Evolutionary conservation across 2,113 vertebrate species (phyloP).

Genomic region (Dendropsophus ebraccatus): DNA sequence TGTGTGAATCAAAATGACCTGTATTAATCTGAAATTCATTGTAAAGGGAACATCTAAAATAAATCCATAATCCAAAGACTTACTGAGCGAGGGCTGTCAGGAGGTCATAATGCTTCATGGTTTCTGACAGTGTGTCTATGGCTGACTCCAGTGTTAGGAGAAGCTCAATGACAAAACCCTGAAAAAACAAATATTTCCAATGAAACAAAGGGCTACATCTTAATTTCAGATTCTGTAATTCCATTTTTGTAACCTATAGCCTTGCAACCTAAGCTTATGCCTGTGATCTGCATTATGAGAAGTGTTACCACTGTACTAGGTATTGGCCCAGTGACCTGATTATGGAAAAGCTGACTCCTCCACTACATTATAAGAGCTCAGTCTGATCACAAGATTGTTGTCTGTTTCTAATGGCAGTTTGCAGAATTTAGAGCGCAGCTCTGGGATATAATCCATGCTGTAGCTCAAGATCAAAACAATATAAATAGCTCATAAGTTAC

Average conservation of each 20-base stretch:
- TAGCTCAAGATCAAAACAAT: not conserved
- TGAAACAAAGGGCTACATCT: not conserved
- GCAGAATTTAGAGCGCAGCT: not conserved
- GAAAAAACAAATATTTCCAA: not conserved
- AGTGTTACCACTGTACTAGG: not conserved
- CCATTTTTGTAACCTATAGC: too few species aligned
- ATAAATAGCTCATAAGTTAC: too few species aligned
- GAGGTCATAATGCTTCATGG: slow-evolving; percentile 94
- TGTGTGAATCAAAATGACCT: not conserved
- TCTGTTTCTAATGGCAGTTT: not conserved
- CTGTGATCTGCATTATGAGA: not conserved
- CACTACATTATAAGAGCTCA: too few species aligned
- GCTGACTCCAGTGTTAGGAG: slow-evolving; percentile 95
- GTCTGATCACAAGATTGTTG: not conserved
- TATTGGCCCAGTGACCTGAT: not conserved
- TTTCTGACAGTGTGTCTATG: slow-evolving; percentile 94
- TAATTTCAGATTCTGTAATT: not conserved
- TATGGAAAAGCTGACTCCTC: not conserved
- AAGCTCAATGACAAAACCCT: slow-evolving; percentile 98
- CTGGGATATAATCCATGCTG: not conserved
- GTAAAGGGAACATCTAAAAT: not conserved
- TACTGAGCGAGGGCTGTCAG: slow-evolving; percentile 95
- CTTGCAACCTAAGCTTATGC: not conserved
- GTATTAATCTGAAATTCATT: not conserved
- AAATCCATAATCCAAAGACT: slow-evolving; percentile 62